phyloP scores from a whole-genome alignment of 2,113 vertebrate species.

The Cinclus mexicanus region DNA sequence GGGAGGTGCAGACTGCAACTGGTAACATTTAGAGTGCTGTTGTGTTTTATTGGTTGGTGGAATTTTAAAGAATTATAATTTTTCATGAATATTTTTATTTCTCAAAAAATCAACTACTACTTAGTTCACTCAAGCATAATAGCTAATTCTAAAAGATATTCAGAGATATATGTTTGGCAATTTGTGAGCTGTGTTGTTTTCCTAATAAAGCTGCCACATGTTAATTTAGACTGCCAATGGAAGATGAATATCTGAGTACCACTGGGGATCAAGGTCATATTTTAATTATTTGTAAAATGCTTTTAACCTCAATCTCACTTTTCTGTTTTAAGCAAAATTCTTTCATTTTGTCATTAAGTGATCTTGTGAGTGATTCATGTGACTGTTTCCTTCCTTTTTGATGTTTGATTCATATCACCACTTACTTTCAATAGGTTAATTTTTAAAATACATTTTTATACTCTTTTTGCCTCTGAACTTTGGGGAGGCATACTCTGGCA shows the following conservation, averaged over 20 bases:
- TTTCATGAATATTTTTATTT: slow-evolving; percentile 3
- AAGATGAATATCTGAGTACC: background rate
- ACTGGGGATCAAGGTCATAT: background rate
- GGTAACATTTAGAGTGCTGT: background rate
- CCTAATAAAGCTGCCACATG: background rate
- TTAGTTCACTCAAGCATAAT: background rate
- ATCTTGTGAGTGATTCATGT: background rate
- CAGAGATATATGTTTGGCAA: background rate
- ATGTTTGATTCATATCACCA: background rate
- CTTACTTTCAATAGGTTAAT: background rate
- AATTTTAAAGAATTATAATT: background rate
- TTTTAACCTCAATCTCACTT: background rate
- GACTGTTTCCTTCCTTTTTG: background rate
- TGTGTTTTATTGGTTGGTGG: background rate
- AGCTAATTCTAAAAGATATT: slow-evolving; percentile 23
- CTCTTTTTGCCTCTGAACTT: background rate
- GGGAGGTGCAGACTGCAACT: background rate
- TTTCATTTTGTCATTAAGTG: background rate
- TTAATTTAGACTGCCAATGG: background rate
- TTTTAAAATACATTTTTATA: background rate
- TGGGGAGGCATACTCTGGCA: background rate
- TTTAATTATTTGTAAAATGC: background rate
- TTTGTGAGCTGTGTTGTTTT: background rate
- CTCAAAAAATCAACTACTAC: background rate
- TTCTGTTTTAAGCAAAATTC: background rate